Conservation (phyloP, 2,888 invertebrate species). For the Drosophila anomalata region DNA sequence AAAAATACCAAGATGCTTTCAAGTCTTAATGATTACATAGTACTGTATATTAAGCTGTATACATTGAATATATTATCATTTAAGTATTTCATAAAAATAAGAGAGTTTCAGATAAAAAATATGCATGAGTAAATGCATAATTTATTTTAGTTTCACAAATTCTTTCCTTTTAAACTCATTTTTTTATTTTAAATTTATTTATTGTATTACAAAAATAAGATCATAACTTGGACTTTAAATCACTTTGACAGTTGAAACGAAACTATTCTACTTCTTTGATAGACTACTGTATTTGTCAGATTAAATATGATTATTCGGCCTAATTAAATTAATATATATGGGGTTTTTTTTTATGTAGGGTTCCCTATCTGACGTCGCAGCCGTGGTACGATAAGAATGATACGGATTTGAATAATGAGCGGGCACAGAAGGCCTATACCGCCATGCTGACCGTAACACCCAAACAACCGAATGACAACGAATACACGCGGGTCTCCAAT, state of each 20-base stretch:
- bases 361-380: slow-evolving; percentile 87
- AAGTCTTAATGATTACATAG: not conserved
- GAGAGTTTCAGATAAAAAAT: too few relatives aligned
- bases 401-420: slow-evolving; percentile 90
- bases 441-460: slow-evolving; percentile 95
- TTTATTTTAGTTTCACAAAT: too few relatives aligned
- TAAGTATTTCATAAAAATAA: not conserved
- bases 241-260: not conserved
- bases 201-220: too few relatives aligned
- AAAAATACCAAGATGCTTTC: not conserved
- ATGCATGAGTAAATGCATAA: too few relatives aligned
- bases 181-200: too few relatives aligned
- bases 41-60: not conserved
- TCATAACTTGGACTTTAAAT: too few relatives aligned
- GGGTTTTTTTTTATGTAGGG: slow-evolving; percentile 82
- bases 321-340: not conserved
- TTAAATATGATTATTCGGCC: not conserved
- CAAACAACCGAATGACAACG: slow-evolving; percentile 90
- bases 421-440: slow-evolving; percentile 93
- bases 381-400: slow-evolving; percentile 95
- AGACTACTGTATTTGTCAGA: slow-evolving; percentile 1
- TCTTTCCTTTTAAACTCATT: too few relatives aligned
- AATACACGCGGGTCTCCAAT: slow-evolving; percentile 91
- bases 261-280: not conserved
- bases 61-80: not conserved